Conservation (phyloP, 1,140 invertebrate species). For the Drosophila orena region DNA sequence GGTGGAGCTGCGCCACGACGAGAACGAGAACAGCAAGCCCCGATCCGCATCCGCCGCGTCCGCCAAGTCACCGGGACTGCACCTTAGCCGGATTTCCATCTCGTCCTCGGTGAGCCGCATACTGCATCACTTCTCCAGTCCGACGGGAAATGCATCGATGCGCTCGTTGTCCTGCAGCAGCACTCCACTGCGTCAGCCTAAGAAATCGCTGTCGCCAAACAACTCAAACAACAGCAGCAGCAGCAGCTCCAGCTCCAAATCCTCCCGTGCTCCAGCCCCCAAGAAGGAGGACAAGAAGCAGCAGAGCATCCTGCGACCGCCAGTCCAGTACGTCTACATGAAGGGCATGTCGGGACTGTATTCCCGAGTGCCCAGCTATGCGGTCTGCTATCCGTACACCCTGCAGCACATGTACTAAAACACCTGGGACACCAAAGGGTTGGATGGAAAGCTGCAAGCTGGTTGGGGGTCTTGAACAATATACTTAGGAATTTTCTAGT, state of each 20-base stretch:
- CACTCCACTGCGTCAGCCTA: slow-evolving; percentile 83
- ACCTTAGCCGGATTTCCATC: slow-evolving; percentile 78
- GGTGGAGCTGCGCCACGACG: slow-evolving; percentile 19
- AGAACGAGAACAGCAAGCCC: slow-evolving; percentile 39
- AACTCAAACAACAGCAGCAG: slow-evolving; percentile 48
- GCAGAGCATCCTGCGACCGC: slow-evolving; percentile 84
- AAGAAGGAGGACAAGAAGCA: slow-evolving; percentile 81
- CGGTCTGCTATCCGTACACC: slow-evolving; percentile 79
- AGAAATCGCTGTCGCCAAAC: slow-evolving; percentile 57
- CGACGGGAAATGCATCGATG: slow-evolving; percentile 80
- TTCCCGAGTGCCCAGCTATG: slow-evolving; percentile 78
- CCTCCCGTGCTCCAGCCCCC: slow-evolving; percentile 26
- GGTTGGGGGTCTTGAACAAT: slow-evolving; percentile 40
- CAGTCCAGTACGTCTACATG: slow-evolving; percentile 79
- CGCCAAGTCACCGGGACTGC: slow-evolving; percentile 54
- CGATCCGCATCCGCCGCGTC: slow-evolving; percentile 54
- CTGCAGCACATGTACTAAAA: slow-evolving; percentile 70
- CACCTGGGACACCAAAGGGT: not conserved
- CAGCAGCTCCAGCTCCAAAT: slow-evolving; percentile 39
- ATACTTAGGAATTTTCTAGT: slow-evolving; percentile 37
- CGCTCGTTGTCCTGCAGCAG: slow-evolving; percentile 88
- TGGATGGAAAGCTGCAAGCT: slow-evolving; percentile 26
- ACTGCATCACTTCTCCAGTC: slow-evolving; percentile 87
- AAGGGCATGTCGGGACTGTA: slow-evolving; percentile 84
- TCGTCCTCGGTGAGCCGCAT: slow-evolving; percentile 88